phyloP scores from a whole-genome alignment of 2,797 vertebrate species.

The Odontamblyopus rebecca region DNA sequence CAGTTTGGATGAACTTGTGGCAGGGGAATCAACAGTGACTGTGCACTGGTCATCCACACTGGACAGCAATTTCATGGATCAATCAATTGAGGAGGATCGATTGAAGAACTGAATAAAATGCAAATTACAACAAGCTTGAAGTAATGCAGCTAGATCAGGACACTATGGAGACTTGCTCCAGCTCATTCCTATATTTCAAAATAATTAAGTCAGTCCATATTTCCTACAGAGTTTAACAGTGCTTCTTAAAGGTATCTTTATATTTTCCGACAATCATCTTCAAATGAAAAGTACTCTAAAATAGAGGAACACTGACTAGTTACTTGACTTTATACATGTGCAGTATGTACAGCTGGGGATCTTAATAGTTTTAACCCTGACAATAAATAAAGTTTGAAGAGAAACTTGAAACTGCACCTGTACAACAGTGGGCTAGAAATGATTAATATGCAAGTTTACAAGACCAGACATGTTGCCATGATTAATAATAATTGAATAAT shows the following conservation, averaged over 20 bases:
- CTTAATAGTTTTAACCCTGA: background rate
- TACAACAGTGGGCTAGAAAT: constrained; percentile 15
- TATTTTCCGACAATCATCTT: background rate
- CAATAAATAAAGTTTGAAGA: background rate
- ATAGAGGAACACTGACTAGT: too few relatives aligned
- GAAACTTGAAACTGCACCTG: background rate
- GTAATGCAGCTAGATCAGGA: too few relatives aligned
- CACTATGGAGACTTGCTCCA: background rate
- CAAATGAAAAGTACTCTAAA: background rate
- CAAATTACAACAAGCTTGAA: background rate
- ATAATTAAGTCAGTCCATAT: background rate
- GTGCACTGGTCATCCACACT: constrained; percentile 51
- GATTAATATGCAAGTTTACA: constrained; percentile 27
- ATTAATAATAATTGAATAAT: constrained; percentile 62
- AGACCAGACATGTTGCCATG: constrained; percentile 52
- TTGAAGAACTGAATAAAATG: background rate
- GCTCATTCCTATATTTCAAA: background rate
- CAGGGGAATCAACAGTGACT: constrained; percentile 68
- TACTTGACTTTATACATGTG: too few relatives aligned
- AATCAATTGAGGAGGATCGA: constrained; percentile 3
- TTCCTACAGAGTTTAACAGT: background rate
- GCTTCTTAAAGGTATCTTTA: too few relatives aligned
- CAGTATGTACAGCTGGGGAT: background rate
- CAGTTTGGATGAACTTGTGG: constrained; percentile 67
- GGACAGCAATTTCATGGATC: constrained; percentile 52